Conservation (phyloP, 2,113 vertebrate genomes). For the Picathartes gymnocephalus region DNA sequence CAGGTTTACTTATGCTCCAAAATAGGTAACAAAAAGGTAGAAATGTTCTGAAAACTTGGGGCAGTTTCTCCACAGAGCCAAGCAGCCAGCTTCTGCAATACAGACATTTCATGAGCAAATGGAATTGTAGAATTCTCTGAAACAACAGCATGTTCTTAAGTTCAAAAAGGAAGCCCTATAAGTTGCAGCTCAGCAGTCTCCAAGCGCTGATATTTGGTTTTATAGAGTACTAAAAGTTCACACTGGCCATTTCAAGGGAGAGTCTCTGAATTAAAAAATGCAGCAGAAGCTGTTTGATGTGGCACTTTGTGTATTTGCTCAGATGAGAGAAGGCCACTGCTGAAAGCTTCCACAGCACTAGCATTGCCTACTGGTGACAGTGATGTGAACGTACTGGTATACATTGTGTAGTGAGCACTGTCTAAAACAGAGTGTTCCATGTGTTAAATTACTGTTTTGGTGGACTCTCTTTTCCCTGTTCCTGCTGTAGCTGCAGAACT, state of each 20-base stretch:
- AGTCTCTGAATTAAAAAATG: background rate
- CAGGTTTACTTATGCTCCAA: background rate
- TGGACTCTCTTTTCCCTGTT: background rate
- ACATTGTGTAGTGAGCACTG: background rate
- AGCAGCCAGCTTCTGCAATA: background rate
- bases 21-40: background rate
- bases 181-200: background rate
- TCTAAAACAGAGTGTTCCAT: background rate
- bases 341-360: background rate
- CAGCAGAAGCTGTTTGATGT: background rate
- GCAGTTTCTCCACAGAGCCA: background rate
- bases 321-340: background rate
- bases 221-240: background rate
- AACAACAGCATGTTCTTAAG: background rate
- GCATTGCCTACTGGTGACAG: background rate
- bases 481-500: background rate
- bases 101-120: background rate
- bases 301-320: background rate
- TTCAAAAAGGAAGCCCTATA: background rate
- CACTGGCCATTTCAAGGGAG: background rate
- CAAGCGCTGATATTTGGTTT: background rate
- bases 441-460: background rate
- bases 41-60: background rate
- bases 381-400: background rate
- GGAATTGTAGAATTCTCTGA: background rate